Evolutionary conservation across 1,140 invertebrate species (phyloP), one percentile per base, ranked within the genome.

Genomic region (Halesus radiatus): DNA sequence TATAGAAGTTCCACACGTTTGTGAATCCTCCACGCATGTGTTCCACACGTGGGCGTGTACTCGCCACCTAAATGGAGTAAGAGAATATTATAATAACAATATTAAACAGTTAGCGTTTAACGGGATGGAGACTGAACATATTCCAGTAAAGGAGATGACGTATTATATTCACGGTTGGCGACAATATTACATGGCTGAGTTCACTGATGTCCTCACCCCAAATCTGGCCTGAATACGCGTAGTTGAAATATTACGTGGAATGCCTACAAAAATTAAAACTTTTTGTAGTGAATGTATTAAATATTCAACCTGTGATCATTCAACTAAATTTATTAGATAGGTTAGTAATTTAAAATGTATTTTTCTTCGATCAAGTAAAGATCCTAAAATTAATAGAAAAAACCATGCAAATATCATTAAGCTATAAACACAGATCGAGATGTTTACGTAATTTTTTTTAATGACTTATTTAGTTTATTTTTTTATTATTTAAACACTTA

Each of bases 81-180:
- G 20, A 22, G 23, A 23, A 26, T 10, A 23, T 60, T 26, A 22
- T 60, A 23, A 20, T 60, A 23, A 20, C 62, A 45, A 45, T 45
- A 45, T 45, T 45, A 45, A 32, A 66, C 68, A 18, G 45, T 50
- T 72, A 72, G 13, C 64, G 64, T 18, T 37, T 16, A 68, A 72
- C 45, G 45, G n/a, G 45, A 52, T 20, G 18, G 37, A 18, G 32
- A 3, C 23, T 18, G 45, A 20, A 45, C 32, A 23, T 26, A 45
- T 76, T 22, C 74, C 56, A 62, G 60, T 76, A 62, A 62, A 3
- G 58, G 58, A 18, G 74, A 76, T 76, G 74, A 76, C 74, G 64
- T 62, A 76, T 45, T 45, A 45, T 73, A 53, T 73, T 73, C 32
- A 23, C 45, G 52, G 7, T 8, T 54, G 70, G 50, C 23, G n/a